phyloP scores from a whole-genome alignment of 2,797 vertebrate species.

The Catharus ustulatus region DNA sequence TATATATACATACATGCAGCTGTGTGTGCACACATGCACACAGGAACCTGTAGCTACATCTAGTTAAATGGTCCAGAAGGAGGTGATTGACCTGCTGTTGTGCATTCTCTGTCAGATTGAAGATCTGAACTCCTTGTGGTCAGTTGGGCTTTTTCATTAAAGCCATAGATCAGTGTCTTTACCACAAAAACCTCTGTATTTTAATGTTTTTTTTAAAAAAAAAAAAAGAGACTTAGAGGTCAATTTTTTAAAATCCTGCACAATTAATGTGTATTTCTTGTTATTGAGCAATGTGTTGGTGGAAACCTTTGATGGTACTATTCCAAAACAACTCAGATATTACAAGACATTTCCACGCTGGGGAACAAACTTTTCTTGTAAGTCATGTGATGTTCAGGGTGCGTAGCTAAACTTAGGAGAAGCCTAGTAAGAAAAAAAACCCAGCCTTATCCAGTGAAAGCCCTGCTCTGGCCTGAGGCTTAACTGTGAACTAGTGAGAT shows the following conservation, averaged over 20 bases:
- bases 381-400: not conserved
- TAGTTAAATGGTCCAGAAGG: not conserved
- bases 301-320: not conserved
- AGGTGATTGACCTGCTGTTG: not conserved
- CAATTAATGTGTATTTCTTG: not conserved
- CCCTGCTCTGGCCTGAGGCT: not conserved
- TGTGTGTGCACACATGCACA: not conserved
- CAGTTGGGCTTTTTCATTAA: not conserved
- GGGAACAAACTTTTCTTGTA: not conserved
- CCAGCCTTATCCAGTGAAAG: not conserved
- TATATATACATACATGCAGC: accelerated
- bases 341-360: not conserved
- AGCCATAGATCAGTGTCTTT: not conserved
- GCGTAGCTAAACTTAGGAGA: not conserved
- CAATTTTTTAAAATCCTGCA: not conserved
- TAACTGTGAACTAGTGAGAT: not conserved
- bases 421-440: not conserved
- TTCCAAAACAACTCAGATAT: not conserved
- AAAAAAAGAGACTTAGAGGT: not conserved
- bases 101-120: not conserved
- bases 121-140: not conserved
- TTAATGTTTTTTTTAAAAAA: not conserved
- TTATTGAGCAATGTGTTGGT: not conserved
- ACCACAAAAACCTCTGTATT: not conserved
- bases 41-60: not conserved